Evolutionary conservation across 2,113 vertebrate species (phyloP).

Genomic region (Fregata magnificens): DNA sequence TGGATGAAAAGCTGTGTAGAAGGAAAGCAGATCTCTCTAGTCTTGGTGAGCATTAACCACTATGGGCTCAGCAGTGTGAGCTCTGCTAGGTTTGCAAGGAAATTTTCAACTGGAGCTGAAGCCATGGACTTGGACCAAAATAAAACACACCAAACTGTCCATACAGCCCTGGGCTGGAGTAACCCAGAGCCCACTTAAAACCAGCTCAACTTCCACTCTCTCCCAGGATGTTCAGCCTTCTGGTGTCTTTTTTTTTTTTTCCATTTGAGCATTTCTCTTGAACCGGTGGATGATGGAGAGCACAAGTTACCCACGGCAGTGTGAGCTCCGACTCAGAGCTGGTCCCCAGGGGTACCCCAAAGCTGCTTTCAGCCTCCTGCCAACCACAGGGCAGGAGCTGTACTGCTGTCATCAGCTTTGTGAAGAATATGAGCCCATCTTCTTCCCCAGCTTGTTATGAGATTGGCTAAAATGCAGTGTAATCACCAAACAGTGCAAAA

Average conservation of each 20-base stretch:
- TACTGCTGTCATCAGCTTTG: neutral
- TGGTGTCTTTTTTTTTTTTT: neutral
- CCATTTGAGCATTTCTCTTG: neutral
- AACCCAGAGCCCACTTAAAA: neutral
- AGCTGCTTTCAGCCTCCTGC: neutral
- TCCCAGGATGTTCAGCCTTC: neutral
- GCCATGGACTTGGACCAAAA: neutral
- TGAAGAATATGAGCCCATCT: neutral
- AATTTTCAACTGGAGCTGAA: neutral
- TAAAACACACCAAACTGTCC: neutral
- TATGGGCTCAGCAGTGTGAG: neutral
- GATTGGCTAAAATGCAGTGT: neutral
- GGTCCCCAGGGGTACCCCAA: neutral
- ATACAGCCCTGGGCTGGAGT: too few relatives aligned
- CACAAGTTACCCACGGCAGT: neutral
- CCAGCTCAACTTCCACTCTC: neutral
- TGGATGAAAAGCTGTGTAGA: neutral
- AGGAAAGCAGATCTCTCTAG: neutral
- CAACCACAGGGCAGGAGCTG: neutral
- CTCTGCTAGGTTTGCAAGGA: neutral
- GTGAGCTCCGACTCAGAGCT: neutral
- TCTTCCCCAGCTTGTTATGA: neutral
- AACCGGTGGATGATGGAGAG: neutral
- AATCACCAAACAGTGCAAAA: neutral
- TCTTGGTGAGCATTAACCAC: neutral